These are phyloP conservation scores for Emberiza fucata DNA, from an alignment of 2,113 vertebrate species.

Conservation along the genomic window DNA sequence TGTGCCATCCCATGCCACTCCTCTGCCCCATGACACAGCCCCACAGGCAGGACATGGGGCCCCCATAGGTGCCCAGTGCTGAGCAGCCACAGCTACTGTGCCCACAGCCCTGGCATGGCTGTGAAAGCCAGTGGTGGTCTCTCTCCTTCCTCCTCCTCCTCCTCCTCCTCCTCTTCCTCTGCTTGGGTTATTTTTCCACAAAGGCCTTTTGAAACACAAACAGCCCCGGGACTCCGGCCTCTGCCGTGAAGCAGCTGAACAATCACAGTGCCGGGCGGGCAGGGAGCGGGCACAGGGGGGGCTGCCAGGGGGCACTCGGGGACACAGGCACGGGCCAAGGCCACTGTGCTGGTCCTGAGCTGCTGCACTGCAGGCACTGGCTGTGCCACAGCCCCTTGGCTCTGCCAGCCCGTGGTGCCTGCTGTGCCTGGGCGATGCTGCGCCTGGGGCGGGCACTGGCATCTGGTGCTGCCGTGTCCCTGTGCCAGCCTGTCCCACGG, in stretches of 20 bases:
- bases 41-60: neutral
- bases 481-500: neutral
- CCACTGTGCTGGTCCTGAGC: neutral
- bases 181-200: constrained; percentile 61
- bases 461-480: neutral
- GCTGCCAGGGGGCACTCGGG: neutral
- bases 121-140: neutral
- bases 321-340: neutral
- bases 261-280: constrained; percentile 44
- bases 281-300: constrained; percentile 26
- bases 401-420: neutral
- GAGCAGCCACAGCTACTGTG: neutral
- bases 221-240: constrained; percentile 48
- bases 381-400: neutral
- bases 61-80: neutral
- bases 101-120: neutral
- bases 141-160: constrained; percentile 1
- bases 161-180: constrained; percentile 21
- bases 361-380: fast-evolving
- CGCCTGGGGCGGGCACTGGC: neutral
- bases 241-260: constrained; percentile 59
- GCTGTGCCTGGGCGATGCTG: fast-evolving
- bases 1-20: neutral
- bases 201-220: constrained; percentile 66
- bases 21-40: neutral